A percentile compares a stretch with the other conserved stretches of the same genome.
Conservation (phyloP, 1,140 invertebrate genomes). For the Cheumatopsyche charites region DNA sequence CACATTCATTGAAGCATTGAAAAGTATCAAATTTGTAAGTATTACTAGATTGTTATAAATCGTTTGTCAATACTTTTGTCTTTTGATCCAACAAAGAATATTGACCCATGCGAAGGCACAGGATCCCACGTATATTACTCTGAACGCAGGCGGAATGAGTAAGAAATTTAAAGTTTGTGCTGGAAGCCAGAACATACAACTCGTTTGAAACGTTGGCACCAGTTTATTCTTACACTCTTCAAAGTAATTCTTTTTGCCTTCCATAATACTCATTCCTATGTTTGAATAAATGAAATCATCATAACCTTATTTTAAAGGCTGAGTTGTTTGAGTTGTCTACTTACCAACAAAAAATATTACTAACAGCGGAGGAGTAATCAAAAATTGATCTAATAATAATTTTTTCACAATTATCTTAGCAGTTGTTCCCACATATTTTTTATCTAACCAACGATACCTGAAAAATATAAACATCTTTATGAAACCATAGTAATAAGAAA, state of each 20-base stretch:
- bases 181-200: conserved; percentile 80
- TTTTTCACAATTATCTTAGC: conserved; percentile 71
- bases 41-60: background rate
- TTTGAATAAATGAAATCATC: conserved; percentile 52
- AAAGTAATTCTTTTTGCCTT: conserved; percentile 69
- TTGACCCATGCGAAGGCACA: conserved; percentile 80
- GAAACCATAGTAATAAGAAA: background rate
- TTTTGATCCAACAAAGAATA: conserved; percentile 76
- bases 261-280: conserved; percentile 77
- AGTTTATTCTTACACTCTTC: conserved; percentile 76
- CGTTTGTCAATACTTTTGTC: conserved; percentile 55
- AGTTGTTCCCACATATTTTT: conserved; percentile 68
- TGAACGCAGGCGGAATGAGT: conserved; percentile 67
- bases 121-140: conserved; percentile 74
- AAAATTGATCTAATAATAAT: conserved; percentile 76
- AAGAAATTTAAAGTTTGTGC: conserved; percentile 77
- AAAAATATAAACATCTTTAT: conserved; percentile 46
- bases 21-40: background rate
- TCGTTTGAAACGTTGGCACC: conserved; percentile 71
- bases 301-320: too few species aligned
- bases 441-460: conserved; percentile 83
- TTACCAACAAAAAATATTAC: conserved; percentile 74
- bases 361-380: conserved; percentile 74
- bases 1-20: conserved; percentile 1
- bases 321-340: conserved; percentile 50